Evolutionary conservation across 2,888 invertebrate genomes (phyloP), one percentile per base, ranked within the genome.

Genomic region (Stenoptilia bipunctidactyla): DNA sequence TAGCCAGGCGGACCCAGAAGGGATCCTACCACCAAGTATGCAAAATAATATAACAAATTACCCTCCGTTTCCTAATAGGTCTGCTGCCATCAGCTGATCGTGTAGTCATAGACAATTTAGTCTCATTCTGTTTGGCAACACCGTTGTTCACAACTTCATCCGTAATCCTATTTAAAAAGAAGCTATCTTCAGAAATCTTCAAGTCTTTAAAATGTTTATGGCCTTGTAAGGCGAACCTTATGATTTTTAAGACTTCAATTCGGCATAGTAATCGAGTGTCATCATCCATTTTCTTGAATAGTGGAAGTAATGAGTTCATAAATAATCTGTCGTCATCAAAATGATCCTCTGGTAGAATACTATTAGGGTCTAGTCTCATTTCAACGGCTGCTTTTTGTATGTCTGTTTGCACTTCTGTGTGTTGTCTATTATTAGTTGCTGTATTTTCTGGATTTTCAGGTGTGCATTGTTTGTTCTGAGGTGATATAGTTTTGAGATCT

Each of bases 241-340:
- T 80, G 1, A 79, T 79, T 45, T 82, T 82, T 8, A 83, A 37
- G 0, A 82, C 73, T 40, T 82, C 80, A 9, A 82, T 82, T 1
- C 82, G 55, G 37, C 82, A 83, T 0, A 76, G 36, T 0, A 82
- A 50, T 41, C 80, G 55, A 0, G 82, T 83, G 12, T 80, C 80
- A 20, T 83, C 82, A 25, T 70, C 66, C 82, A 82, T 83, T 44
- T 80, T 82, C 48, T 77, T 80, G 34, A 83, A 82, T 2, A 79
- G 45, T 0, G 82, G 82, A 35, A 83, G 51, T 0, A 83, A 47
- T 0, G 82, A 82, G 41, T 76, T 77, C 83, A 83, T 80, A 33
- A 83, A 83, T 0, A 76, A 49, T 43, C 64, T 76, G 27, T 83
- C 83, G 12, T 83, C 82, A 15, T 80, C 70, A 2, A 83, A 79